Evolutionary conservation across 1,140 invertebrate genomes (phyloP).

Genomic region (Atopsyche davidsoni): DNA sequence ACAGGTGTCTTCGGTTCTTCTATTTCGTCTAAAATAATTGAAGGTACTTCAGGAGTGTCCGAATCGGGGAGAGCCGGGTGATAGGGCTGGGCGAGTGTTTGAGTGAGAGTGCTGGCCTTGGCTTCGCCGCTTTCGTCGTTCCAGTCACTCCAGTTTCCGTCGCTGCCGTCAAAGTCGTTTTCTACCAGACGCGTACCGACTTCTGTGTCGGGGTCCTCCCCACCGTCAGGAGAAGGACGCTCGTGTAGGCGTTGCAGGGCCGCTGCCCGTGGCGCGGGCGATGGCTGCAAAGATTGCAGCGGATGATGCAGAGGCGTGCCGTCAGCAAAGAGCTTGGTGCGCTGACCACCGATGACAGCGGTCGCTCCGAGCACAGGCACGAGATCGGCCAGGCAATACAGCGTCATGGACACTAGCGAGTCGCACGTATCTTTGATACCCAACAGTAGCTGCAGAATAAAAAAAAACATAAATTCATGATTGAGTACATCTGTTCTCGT

Average conservation of each 20-base stretch:
- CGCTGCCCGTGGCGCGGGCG: no score
- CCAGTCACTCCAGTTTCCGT: slow-evolving; percentile 72
- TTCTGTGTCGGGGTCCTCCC: slow-evolving; percentile 61
- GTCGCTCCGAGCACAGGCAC: slow-evolving; percentile 75
- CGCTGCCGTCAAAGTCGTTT: slow-evolving; percentile 30
- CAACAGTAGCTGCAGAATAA: slow-evolving; percentile 59
- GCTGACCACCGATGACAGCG: slow-evolving; percentile 72
- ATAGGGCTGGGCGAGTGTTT: neutral
- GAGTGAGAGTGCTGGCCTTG: slow-evolving; percentile 13
- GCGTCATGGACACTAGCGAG: slow-evolving; percentile 67
- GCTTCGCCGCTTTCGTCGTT: slow-evolving; percentile 43
- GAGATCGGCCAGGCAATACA: slow-evolving; percentile 71
- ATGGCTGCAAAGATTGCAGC: no score
- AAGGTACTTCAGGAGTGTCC: no score
- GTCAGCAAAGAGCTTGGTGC: slow-evolving; percentile 74
- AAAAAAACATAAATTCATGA: no score
- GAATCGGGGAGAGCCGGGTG: no score
- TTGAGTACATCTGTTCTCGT: no score
- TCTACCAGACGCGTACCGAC: slow-evolving; percentile 33
- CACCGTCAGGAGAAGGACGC: slow-evolving; percentile 72
- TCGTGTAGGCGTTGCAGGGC: no score
- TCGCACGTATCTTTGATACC: slow-evolving; percentile 80
- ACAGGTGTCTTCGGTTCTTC: no score
- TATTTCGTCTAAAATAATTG: no score
- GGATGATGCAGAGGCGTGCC: slow-evolving; percentile 56